Evolutionary conservation across 2,113 vertebrate species (phyloP).

Genomic region (Ranitomeya variabilis): DNA sequence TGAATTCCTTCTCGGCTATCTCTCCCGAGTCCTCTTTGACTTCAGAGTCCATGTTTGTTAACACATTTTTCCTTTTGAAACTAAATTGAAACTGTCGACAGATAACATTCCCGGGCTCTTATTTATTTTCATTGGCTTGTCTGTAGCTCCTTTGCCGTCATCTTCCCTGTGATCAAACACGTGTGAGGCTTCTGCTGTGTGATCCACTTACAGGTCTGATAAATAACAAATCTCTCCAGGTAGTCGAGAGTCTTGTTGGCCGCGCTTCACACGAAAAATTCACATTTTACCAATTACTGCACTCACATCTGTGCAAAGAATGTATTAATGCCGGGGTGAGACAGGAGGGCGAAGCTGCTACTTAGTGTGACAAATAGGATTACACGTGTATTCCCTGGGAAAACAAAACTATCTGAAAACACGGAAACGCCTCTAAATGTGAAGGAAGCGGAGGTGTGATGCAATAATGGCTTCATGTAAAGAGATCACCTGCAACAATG

Average conservation of each 20-base stretch:
- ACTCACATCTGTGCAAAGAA: neutral
- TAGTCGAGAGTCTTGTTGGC: neutral
- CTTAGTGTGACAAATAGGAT: neutral
- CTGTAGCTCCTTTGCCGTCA: neutral
- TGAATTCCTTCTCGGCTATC: neutral
- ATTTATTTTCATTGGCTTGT: conserved; percentile 36
- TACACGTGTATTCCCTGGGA: neutral
- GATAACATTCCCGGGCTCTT: conserved; percentile 17
- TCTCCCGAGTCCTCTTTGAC: conserved; percentile 24
- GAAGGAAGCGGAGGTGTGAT: neutral
- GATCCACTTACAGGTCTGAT: conserved; percentile 38
- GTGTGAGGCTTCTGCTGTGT: conserved; percentile 5
- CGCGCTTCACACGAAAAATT: neutral
- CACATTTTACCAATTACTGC: conserved; percentile 20
- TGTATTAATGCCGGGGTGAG: neutral
- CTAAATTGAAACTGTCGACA: conserved; percentile 38
- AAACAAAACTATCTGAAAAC: neutral
- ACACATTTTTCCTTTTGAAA: conserved; percentile 36
- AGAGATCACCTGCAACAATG: neutral
- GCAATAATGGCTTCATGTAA: neutral
- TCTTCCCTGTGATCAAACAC: conserved; percentile 22
- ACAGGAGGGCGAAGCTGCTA: neutral
- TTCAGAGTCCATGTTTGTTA: conserved; percentile 35
- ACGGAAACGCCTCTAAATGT: neutral
- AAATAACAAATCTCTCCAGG: conserved; percentile 33